phyloP scores from a whole-genome alignment of 2,888 invertebrate genomes.

The Brachynemurus nebulosus region DNA sequence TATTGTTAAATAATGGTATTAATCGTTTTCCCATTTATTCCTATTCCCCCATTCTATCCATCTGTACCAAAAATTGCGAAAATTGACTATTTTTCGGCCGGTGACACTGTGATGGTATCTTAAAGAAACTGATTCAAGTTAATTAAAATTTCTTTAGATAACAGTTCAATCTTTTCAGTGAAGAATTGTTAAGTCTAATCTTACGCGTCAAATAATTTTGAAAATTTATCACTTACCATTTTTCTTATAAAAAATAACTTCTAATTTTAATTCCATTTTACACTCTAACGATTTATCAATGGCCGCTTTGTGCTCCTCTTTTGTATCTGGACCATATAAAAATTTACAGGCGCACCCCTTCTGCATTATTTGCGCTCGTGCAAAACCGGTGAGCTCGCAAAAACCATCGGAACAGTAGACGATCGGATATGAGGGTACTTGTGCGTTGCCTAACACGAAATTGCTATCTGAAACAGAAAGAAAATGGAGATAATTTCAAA shows the following conservation, averaged over 20 bases:
- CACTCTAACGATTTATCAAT: conserved; percentile 81
- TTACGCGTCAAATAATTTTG: too few relatives aligned
- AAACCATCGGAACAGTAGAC: conserved; percentile 95
- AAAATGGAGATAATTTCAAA: background rate
- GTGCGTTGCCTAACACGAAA: conserved; percentile 91
- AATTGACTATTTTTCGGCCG: too few relatives aligned
- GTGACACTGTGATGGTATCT: too few relatives aligned
- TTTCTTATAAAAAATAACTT: conserved; percentile 91
- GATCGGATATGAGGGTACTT: conserved; percentile 82
- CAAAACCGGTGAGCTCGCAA: conserved; percentile 88
- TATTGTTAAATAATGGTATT: too few relatives aligned
- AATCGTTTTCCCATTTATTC: too few relatives aligned
- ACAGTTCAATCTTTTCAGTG: too few relatives aligned
- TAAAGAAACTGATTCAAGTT: too few relatives aligned
- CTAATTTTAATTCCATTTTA: conserved; percentile 84
- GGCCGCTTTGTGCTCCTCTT: conserved; percentile 73
- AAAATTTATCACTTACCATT: conserved; percentile 50
- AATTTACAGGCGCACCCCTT: conserved; percentile 93
- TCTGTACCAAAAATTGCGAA: too few relatives aligned
- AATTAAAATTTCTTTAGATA: too few relatives aligned
- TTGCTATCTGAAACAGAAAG: conserved; percentile 67
- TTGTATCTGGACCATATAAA: conserved; percentile 81
- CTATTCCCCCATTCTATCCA: too few relatives aligned
- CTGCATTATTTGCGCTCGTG: conserved; percentile 92
- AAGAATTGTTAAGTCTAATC: too few relatives aligned